Evolutionary conservation across 2,797 vertebrate genomes (phyloP).

Genomic region (Benthosema pterotum): DNA sequence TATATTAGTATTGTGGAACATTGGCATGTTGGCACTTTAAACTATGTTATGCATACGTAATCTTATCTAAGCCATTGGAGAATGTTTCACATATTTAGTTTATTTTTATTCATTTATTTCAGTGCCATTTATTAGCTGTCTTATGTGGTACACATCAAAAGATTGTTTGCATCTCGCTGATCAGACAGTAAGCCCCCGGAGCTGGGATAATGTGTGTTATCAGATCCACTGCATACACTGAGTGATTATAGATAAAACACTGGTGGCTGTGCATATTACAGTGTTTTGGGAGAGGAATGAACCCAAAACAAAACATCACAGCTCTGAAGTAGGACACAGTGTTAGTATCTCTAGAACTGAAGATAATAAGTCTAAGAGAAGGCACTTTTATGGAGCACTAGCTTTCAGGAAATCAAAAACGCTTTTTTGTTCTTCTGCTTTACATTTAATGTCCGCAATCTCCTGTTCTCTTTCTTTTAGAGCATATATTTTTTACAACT

Average conservation of each 20-base stretch:
- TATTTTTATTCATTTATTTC: no score
- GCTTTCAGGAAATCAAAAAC: neutral
- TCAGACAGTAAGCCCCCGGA: slow-evolving; percentile 1
- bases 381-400: neutral
- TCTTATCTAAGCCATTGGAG: no score
- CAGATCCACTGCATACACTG: slow-evolving; percentile 4
- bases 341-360: slow-evolving; percentile 4
- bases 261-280: slow-evolving; percentile 17
- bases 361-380: neutral
- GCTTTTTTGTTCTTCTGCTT: neutral
- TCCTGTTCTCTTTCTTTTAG: slow-evolving; percentile 15
- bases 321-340: neutral
- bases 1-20: no score
- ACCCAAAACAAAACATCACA: slow-evolving; percentile 2
- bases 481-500: slow-evolving; percentile 14
- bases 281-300: slow-evolving; percentile 12
- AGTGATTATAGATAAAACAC: slow-evolving; percentile 1
- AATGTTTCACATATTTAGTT: no score
- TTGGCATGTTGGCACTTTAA: neutral
- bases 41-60: no score
- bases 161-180: neutral
- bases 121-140: no score
- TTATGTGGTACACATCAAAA: no score
- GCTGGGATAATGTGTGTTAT: neutral
- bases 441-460: slow-evolving; percentile 4